Conservation (phyloP, 2,888 invertebrate genomes). For the Resseliella maxima region DNA sequence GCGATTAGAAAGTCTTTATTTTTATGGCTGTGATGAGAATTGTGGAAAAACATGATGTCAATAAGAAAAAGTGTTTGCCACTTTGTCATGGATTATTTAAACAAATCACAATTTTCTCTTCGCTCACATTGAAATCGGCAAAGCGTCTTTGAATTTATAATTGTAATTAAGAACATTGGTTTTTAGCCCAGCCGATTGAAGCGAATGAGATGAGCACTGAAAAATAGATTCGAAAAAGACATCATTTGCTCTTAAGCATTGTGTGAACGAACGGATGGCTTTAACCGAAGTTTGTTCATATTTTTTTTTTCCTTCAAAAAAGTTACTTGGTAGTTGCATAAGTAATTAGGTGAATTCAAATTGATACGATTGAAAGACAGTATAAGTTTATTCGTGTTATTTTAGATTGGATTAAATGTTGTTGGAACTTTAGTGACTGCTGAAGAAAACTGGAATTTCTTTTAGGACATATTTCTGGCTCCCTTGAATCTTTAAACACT, state of each 20-base stretch:
- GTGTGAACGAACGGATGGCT: conserved; percentile 33
- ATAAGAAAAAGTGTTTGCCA: conserved; percentile 41
- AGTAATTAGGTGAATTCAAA: conserved; percentile 44
- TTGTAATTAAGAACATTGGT: conserved; percentile 19
- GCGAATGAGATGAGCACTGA: not conserved
- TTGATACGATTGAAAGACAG: conserved; percentile 14
- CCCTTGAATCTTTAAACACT: too few relatives aligned
- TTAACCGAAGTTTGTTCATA: too few relatives aligned
- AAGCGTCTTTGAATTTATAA: conserved; percentile 22
- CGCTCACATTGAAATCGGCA: not conserved
- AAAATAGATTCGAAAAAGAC: conserved; percentile 2
- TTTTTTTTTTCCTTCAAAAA: not conserved
- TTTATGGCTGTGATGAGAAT: conserved; percentile 25
- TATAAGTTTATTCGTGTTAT: not conserved
- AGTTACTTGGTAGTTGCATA: not conserved
- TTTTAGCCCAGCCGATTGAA: not conserved
- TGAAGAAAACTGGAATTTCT: not conserved
- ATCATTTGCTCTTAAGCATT: conserved; percentile 7
- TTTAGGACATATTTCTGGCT: too few relatives aligned
- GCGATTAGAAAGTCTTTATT: conserved; percentile 51
- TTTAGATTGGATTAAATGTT: not conserved
- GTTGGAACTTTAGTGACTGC: not conserved
- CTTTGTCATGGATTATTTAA: conserved; percentile 49
- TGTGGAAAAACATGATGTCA: not conserved
- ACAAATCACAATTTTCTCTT: conserved; percentile 11